Evolutionary conservation across 2,888 invertebrate species (phyloP), one percentile per base, ranked within the genome.

Genomic region (Thymelicus sylvestris): DNA sequence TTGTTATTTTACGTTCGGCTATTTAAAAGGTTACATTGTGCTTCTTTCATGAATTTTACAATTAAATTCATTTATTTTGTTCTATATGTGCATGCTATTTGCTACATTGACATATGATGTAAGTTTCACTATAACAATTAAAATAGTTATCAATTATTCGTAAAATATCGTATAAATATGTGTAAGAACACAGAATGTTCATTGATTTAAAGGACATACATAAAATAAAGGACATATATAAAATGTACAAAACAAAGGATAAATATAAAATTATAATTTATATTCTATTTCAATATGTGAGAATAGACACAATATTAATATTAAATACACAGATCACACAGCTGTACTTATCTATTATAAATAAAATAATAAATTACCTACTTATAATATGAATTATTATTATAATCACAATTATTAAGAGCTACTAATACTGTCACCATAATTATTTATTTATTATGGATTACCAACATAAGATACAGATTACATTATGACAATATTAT

Each of bases 391-490:
- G 12, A 12, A 8, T 12, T 1, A 15, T 19, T 3, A 52, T 52
- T 19, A 59, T 48, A 60, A 67, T 12, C 44, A 12, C 55, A 67
- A 48, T 62, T 61, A 57, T 57, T 70, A 70, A 64, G 57, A 64
- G 39, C 69, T 70, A 70, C 7, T 59, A 69, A 70, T 70, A 70
- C 65, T 65, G 70, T 60, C 39, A 69, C 65, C 60, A 52, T 59
- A 69, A 55, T 7, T 52, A 5, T 52, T 19, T 19, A 19, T 19
- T 19, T 19, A 19, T 19, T 19, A 19, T 19, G 19, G 19, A 19
- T 19, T 19, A 19, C 19, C 19, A 19, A 19, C 19, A 19, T 19
- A 19, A 19, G 19, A 19, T 19, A 19, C 19, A 19, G 19, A 19
- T 19, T 19, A 19, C 19, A 19, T 19, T 19, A n/a, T n/a, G 7